Base-by-base conservation (phyloP, 2,113 vertebrate species). In the Elaphurus davidianus region DNA sequence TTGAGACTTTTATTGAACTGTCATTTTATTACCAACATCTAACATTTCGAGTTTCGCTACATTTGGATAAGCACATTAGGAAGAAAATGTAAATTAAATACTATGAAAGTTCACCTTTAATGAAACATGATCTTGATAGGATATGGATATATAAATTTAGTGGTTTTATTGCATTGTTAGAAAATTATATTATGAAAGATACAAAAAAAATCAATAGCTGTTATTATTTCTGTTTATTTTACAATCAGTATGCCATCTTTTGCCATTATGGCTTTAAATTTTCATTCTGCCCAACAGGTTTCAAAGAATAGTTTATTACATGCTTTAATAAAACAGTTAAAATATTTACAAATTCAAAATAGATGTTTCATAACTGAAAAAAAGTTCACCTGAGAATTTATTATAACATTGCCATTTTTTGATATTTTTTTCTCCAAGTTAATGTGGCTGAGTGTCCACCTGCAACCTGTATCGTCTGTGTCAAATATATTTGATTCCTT, bases 101-200 rank as follows among this genome's bases (percentile, higher is more conserved):
- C 45, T 97, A 97, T 89, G 93, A 95, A 97, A 94, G 97, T 91
- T 47, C 87, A 45, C 2, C 98, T 97, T 98, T 98, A 99, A 98
- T 91, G 98, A 98, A 98, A 98, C 98, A 98, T 98, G 98, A 98
- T 91, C 97, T 98, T 98, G 97, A 96, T 97, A 98, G 92, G 97
- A 98, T 40, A 97, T 55, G 81, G 43, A 85, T 95, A 96, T 88
- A 92, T 74, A 95, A 98, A 98, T 97, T 98, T 98, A 99, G 98
- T 99, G 98, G 98, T 98, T 99, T 99, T 99, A 99, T 99, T 99
- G 98, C 64, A 98, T 97, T 98, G 88, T 98, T 99, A 99, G 97
- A 99, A 99, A 99, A 99, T 98, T 98, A 97, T 97, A 98, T 98
- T 99, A 99, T 96, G 98, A 99, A 99, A 99, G 98, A 98, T 99